Evolutionary conservation across 2,113 vertebrate species (phyloP).

Genomic region (Colinus virginianus): DNA sequence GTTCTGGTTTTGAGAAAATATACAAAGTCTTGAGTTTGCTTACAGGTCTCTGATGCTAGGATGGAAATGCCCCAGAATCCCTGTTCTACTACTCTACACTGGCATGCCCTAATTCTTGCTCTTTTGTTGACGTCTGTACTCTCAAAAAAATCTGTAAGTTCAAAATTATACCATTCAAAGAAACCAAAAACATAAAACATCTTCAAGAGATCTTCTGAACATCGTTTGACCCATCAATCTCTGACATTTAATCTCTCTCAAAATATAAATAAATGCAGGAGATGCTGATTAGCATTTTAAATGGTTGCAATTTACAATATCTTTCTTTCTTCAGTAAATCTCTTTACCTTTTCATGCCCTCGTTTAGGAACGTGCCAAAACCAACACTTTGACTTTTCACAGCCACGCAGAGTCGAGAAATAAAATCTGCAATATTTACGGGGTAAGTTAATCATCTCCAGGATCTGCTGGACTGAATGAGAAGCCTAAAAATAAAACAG

Average conservation of each 20-base stretch:
- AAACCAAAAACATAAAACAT: not conserved
- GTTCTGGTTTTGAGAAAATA: not conserved
- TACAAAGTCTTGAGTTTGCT: not conserved
- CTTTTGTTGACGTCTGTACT: not conserved
- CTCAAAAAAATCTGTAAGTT: not conserved
- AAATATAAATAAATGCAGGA: not conserved
- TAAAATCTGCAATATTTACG: constrained; percentile 87
- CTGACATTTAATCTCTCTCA: not conserved
- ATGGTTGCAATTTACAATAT: not conserved
- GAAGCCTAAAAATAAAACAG: constrained; percentile 47
- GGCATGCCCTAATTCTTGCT: not conserved
- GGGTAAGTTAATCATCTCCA: constrained; percentile 70
- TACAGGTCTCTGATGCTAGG: not conserved
- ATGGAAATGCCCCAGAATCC: not conserved
- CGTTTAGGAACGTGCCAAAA: constrained; percentile 84
- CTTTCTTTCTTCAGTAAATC: not conserved
- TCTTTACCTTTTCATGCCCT: constrained; percentile 89
- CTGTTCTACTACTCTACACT: not conserved
- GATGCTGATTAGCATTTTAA: not conserved
- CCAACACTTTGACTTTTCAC: constrained; percentile 80
- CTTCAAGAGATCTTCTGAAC: not conserved
- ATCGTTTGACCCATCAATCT: not conserved
- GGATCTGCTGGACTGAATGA: constrained; percentile 64
- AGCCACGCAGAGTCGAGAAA: constrained; percentile 85
- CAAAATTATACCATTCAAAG: not conserved